phyloP scores from a whole-genome alignment of 2,113 vertebrate species.

The Anser brachyrhynchus region DNA sequence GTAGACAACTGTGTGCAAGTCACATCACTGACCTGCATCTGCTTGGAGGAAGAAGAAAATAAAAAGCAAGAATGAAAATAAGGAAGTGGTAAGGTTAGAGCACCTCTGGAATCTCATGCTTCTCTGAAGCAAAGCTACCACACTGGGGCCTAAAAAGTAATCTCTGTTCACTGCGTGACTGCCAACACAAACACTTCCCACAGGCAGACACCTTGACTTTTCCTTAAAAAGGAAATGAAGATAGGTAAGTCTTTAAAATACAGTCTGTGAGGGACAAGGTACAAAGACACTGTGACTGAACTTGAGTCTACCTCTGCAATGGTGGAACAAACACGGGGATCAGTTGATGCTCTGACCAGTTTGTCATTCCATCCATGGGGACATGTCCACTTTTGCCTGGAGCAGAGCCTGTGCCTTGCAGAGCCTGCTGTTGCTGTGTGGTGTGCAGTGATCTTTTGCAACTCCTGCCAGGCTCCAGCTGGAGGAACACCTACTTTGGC shows the following conservation, averaged over 20 bases:
- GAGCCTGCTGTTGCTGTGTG: not conserved
- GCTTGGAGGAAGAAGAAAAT: not conserved
- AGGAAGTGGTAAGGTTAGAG: not conserved
- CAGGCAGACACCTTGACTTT: not conserved
- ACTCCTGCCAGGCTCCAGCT: rapidly evolving
- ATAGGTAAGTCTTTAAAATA: not conserved
- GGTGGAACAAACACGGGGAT: no score
- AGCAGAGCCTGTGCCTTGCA: not conserved
- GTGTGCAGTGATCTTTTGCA: not conserved
- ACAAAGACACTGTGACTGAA: not conserved
- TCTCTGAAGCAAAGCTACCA: not conserved
- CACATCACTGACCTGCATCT: not conserved
- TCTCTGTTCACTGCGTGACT: not conserved
- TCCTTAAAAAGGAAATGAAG: not conserved
- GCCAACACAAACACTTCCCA: not conserved
- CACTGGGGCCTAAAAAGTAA: not conserved
- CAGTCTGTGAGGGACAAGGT: rapidly evolving
- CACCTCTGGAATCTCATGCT: not conserved
- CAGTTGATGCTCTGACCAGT: not conserved
- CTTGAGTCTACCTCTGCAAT: rapidly evolving
- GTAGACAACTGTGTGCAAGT: not conserved
- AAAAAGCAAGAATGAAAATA: not conserved
- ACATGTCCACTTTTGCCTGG: not conserved
- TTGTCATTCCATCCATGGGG: not conserved
- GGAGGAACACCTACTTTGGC: not conserved